Conservation (phyloP, 2,113 vertebrate genomes). For the Tenebrosternarchus preto region DNA sequence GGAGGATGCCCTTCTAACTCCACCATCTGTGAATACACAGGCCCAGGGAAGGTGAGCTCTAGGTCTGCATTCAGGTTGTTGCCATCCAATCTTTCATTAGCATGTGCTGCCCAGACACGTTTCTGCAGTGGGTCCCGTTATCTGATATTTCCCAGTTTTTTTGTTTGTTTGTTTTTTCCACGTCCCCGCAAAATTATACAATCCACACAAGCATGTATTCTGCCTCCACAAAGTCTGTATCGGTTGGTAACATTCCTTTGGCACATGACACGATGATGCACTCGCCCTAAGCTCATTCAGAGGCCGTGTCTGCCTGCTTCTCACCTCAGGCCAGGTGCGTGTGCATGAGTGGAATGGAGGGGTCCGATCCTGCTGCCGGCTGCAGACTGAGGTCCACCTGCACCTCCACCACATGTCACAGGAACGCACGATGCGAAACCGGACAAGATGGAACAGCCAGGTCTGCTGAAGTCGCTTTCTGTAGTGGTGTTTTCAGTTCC, state of each 20-base stretch:
- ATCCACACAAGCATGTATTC: too few relatives aligned
- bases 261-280: neutral
- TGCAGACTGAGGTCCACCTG: constrained; percentile 74
- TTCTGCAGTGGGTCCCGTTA: too few relatives aligned
- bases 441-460: constrained; percentile 65
- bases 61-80: neutral
- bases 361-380: constrained; percentile 55
- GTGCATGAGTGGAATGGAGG: constrained; percentile 79
- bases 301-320: constrained; percentile 14
- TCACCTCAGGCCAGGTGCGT: constrained; percentile 77
- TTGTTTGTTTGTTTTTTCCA: too few relatives aligned
- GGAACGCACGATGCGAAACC: constrained; percentile 74
- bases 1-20: constrained; percentile 86
- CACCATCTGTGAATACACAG: constrained; percentile 77
- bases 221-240: too few relatives aligned
- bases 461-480: constrained; percentile 62
- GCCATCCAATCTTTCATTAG: too few relatives aligned
- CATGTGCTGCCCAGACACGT: neutral
- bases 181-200: too few relatives aligned
- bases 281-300: neutral
- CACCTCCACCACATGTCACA: constrained; percentile 67
- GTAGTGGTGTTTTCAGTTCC: neutral
- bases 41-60: constrained; percentile 81
- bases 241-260: neutral
- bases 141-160: too few relatives aligned